phyloP scores from a whole-genome alignment of 35 echinoderm and acorn worm species.

The Ophiothrix spiculata region DNA sequence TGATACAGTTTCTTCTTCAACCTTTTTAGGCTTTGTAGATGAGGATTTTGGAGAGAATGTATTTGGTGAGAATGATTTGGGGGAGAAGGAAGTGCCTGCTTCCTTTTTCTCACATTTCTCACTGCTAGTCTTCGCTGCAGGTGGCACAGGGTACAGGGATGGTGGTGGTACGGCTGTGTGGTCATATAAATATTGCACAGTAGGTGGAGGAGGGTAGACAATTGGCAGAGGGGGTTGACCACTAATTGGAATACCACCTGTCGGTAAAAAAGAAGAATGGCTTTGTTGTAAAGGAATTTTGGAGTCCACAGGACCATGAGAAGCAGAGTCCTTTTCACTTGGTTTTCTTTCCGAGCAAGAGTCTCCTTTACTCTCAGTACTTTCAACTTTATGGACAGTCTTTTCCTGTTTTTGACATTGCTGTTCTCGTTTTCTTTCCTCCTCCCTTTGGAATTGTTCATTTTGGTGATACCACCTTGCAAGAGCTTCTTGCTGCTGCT shows the following conservation, averaged over 20 bases:
- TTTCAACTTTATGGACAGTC: constrained; percentile 22
- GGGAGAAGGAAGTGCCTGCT: background rate
- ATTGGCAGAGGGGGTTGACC: constrained; percentile 14
- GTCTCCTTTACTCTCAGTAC: constrained; percentile 18
- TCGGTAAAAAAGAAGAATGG: background rate
- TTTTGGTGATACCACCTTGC: constrained; percentile 46
- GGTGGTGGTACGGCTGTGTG: background rate
- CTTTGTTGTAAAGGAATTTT: constrained; percentile 13
- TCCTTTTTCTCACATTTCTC: constrained; percentile 3
- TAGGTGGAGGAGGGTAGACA: constrained; percentile 20
- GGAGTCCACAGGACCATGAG: background rate
- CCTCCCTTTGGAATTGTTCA: constrained; percentile 59
- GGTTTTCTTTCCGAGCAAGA: constrained; percentile 2
- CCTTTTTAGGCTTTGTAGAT: background rate
- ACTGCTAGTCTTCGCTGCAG: background rate
- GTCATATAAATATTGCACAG: constrained; percentile 37
- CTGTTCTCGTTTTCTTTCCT: constrained; percentile 33
- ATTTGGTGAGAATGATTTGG: background rate
- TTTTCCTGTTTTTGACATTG: constrained; percentile 35
- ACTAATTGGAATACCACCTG: background rate
- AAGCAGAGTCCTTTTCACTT: background rate
- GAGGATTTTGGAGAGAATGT: constrained; percentile 11
- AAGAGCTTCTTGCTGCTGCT: constrained; percentile 83
- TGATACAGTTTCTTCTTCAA: background rate
- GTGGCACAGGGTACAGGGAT: background rate